Base-by-base conservation (phyloP, 2,113 vertebrate genomes). In the Sclerurus mexicanus region DNA sequence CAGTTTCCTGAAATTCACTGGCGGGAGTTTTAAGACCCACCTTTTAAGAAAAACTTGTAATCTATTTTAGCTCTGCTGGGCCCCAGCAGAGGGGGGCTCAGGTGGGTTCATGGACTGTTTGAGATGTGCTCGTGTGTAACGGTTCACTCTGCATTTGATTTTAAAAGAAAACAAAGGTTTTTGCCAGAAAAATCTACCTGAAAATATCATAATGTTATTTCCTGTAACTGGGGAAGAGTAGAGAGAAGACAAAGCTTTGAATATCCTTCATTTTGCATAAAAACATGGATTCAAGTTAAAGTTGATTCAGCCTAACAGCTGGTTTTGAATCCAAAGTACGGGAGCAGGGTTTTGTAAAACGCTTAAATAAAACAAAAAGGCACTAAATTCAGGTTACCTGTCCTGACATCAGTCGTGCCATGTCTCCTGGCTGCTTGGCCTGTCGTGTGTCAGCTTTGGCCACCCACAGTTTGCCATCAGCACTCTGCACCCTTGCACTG, bases 11-110 rank as follows among this genome's bases (percentile, higher is more conserved):
- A 44, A 80, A 64, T 52, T 67, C 90, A 50, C 55, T 86, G 75
- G 25, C 1, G 14, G 91, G 66, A 94, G 79, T 52, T 83, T 92
- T 77, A 89, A 87, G 78, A 72, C 30, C 30, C 73, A 40, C 27
- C 2, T 85, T 88, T 87, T 78, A 49, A n/a, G 68, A 59, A 19
- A 68, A 86, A 72, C 60, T 91, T 35, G 3, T 66, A 52, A 53
- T 27, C 33, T 78, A 0, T 75, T 93, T 78, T 81, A 80, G 72
- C 60, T 84, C 44, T 88, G 82, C 63, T 74, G 67, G 63, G 77
- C 85, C 79, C 88, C 87, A 89, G 90, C 58, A 96, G 95, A 93
- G 95, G 92, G 92, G 95, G 94, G 93, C 95, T 95, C 90, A 78
- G 83, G 60, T 60, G 85, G 55, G 87, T 80, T 93, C 56, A 13